phyloP scores from a whole-genome alignment of 2,113 vertebrate species.

The Kryptolebias marmoratus region DNA sequence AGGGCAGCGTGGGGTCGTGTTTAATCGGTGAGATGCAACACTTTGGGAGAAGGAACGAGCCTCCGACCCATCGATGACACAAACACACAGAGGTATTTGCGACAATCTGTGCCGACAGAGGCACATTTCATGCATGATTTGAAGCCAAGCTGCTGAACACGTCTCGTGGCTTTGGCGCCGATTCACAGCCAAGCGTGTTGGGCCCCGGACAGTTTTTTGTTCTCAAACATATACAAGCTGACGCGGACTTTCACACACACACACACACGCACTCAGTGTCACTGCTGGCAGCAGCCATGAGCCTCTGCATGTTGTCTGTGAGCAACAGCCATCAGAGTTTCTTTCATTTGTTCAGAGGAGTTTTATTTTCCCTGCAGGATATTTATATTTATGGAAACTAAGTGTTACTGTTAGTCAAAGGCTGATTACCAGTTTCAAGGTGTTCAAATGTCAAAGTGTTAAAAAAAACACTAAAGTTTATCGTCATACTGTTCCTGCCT shows the following conservation, averaged over 20 bases:
- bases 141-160: constrained; percentile 59
- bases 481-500: too few relatives aligned
- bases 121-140: constrained; percentile 63
- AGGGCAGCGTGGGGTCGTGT: background rate
- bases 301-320: constrained; percentile 29
- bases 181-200: constrained; percentile 45
- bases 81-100: constrained; percentile 38
- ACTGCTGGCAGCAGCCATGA: constrained; percentile 15
- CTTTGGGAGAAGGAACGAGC: background rate
- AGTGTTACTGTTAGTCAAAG: too few relatives aligned
- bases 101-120: constrained; percentile 40
- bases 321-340: constrained; percentile 43
- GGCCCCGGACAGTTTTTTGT: constrained; percentile 19
- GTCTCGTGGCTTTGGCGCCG: background rate
- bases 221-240: constrained; percentile 17
- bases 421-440: too few relatives aligned
- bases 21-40: background rate
- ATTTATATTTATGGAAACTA: too few relatives aligned
- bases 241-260: background rate
- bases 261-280: constrained; percentile 7
- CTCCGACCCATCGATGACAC: constrained; percentile 12
- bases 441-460: too few relatives aligned
- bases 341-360: constrained; percentile 27
- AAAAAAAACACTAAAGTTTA: too few relatives aligned
- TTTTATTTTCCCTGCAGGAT: constrained; percentile 37